Evolutionary conservation across 92 coral and sea anemone species (phyloP), one percentile per base, ranked within the genome.

Genomic region (Siderastrea radians): DNA sequence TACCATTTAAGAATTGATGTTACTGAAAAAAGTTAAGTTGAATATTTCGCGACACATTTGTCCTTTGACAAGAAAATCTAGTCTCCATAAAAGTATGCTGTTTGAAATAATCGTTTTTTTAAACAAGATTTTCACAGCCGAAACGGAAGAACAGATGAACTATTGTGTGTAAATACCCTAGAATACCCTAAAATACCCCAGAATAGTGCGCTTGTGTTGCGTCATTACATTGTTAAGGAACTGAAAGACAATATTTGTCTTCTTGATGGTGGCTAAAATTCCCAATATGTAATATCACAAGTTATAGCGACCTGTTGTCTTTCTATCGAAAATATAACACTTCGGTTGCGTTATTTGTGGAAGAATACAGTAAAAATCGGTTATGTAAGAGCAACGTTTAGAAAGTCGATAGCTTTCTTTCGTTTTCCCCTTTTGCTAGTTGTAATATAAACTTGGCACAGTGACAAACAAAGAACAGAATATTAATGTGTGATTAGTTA

Each of bases 91-190:
- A 53, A 53, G n/a, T 53, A 53, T 6, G 10, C 57, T 53, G 57
- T 53, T 53, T 53, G 38, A 26, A 26, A 26, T 26, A 26, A n/a
- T n/a, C n/a, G n/a, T n/a, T n/a, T n/a, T n/a, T n/a, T n/a, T n/a
- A n/a, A n/a, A n/a, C n/a, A n/a, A 10, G 57, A 53, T 53, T 53
- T 2, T 53, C 10, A 53, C 57, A 1, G 6, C 2, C 57, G 57
- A 53, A 53, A 53, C 10, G 2, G 6, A 53, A 10, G 57, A 6
- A 53, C 57, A 6, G 7, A 5, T 53, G 6, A 5, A 10, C 57
- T 50, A 74, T 74, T 19, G n/a, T 64, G 59, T 79, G 62, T 79
- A 79, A 79, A 79, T 79, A 79, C 4, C 46, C 17, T 49, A 15
- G 13, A 15, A 51, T 26, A 26, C 38, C 38, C 38, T 26, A 26